Evolutionary conservation across 2,888 invertebrate genomes (phyloP).

Genomic region (Dasypolia templi): DNA sequence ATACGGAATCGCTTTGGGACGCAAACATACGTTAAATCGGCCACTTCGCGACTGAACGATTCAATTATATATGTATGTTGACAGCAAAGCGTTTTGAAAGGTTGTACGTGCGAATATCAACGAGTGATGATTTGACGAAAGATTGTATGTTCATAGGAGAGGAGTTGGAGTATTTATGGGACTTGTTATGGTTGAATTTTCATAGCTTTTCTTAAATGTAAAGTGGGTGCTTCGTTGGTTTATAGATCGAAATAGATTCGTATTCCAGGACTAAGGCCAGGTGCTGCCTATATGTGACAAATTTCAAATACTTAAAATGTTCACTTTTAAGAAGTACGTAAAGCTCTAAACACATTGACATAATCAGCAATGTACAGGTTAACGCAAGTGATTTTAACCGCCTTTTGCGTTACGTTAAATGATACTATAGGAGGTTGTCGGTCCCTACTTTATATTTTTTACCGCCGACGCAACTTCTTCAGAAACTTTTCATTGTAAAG

Average conservation of each 20-base stretch:
- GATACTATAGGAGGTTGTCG: no score
- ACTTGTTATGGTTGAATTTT: constrained; percentile 1
- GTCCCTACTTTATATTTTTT: no score
- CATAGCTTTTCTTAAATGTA: constrained; percentile 1
- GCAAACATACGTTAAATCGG: constrained; percentile 60
- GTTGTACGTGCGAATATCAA: constrained; percentile 39
- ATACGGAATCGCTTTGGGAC: constrained; percentile 57
- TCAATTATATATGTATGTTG: constrained; percentile 62
- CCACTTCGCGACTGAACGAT: constrained; percentile 62
- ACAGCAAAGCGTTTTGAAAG: constrained; percentile 55
- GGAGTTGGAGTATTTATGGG: constrained; percentile 26
- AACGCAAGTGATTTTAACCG: no score
- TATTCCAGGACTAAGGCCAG: background rate
- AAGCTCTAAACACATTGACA: no score
- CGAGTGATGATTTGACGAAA: constrained; percentile 54
- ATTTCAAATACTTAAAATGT: no score
- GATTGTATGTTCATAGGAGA: constrained; percentile 47
- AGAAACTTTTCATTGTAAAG: constrained; percentile 11
- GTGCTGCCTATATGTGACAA: no score
- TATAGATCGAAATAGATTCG: background rate
- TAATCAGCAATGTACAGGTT: background rate
- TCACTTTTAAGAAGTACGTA: no score
- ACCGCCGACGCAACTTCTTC: background rate
- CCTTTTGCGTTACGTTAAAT: no score
- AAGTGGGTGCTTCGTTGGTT: background rate